Conservation (phyloP, 2,797 vertebrate genomes). For the Mormyrops boulengeri region DNA sequence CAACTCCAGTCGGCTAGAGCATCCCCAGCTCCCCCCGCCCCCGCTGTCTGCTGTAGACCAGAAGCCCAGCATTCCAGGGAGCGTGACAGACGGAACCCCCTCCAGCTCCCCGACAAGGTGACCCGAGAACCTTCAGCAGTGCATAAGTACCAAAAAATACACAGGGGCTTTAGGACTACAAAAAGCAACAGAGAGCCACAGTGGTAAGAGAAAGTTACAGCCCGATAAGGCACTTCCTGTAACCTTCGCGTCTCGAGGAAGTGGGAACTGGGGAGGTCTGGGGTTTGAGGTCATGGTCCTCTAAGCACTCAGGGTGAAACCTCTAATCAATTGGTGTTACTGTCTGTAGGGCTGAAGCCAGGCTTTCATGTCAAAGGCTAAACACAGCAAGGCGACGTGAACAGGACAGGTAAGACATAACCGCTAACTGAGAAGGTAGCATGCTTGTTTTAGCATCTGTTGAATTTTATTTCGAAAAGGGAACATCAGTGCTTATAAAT, state of each 20-base stretch:
- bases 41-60: not conserved
- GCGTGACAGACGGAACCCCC: not conserved
- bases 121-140: not conserved
- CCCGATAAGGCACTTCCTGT: not conserved
- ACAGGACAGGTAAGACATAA: not conserved
- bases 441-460: not conserved
- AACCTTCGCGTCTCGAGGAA: not conserved
- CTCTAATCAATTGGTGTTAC: not conserved
- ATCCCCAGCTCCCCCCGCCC: not conserved
- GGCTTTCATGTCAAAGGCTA: not conserved
- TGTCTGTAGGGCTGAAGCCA: not conserved
- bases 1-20: not conserved
- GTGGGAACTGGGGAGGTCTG: not conserved
- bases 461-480: not conserved
- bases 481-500: conserved; percentile 3
- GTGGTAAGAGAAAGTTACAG: not conserved
- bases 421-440: not conserved
- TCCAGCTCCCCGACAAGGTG: not conserved
- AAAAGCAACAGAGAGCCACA: not conserved
- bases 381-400: not conserved
- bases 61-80: not conserved
- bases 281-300: not conserved
- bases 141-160: not conserved
- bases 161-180: not conserved
- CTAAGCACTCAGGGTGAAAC: not conserved